These are phyloP conservation scores for Artibeus jamaicensis DNA, from an alignment of 2,797 vertebrate species.

Conservation along the genomic window DNA sequence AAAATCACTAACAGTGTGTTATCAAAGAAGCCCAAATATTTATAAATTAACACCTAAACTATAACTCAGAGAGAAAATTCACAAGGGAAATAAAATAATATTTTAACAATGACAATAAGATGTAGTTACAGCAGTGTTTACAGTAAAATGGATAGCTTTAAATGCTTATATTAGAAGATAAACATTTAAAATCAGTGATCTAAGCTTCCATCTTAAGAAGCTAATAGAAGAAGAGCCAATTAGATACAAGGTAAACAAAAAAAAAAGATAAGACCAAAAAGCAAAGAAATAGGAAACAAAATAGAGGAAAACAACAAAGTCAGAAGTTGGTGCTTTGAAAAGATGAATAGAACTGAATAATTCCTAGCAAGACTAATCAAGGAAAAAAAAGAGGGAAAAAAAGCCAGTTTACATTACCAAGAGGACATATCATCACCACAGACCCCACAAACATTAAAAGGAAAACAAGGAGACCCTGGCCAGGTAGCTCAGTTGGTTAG, in stretches of 20 bases:
- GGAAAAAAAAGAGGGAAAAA: background rate
- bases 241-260: background rate
- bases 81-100: background rate
- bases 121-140: background rate
- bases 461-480: background rate
- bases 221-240: background rate
- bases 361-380: background rate
- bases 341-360: background rate
- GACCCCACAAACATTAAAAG: slow-evolving; percentile 7
- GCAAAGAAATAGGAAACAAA: background rate
- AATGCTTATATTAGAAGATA: background rate
- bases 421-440: background rate
- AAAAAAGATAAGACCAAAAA: background rate
- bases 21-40: background rate
- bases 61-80: background rate
- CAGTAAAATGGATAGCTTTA: background rate
- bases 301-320: background rate
- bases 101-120: background rate
- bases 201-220: background rate
- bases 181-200: background rate
- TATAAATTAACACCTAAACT: background rate
- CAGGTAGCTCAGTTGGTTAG: too few species aligned
- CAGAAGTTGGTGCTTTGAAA: background rate
- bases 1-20: background rate
- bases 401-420: background rate